phyloP scores from a whole-genome alignment of 1,140 invertebrate species.

The Drosophila leontia region DNA sequence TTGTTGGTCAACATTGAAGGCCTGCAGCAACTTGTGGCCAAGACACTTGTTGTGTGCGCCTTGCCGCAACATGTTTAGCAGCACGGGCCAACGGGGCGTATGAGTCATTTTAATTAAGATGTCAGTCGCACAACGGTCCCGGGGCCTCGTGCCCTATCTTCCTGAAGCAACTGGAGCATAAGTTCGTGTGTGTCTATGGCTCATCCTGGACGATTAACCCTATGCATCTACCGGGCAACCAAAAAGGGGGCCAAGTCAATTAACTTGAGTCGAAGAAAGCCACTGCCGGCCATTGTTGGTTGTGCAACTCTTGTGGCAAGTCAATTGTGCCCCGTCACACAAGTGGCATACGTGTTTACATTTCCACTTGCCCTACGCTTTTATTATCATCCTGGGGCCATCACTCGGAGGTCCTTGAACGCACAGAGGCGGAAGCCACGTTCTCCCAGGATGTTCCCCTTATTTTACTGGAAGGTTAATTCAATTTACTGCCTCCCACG shows the following conservation, averaged over 20 bases:
- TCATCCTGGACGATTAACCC: constrained; percentile 59
- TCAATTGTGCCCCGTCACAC: constrained; percentile 58
- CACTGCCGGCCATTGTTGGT: constrained; percentile 21
- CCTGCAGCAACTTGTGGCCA: constrained; percentile 28
- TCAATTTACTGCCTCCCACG: constrained; percentile 61
- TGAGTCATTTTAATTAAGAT: constrained; percentile 74
- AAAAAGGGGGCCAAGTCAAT: constrained; percentile 53
- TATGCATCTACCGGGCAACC: constrained; percentile 38
- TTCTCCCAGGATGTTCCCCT: not conserved
- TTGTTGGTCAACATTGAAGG: not conserved
- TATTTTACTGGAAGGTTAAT: constrained; percentile 41
- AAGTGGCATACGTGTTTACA: constrained; percentile 65
- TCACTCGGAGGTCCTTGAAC: constrained; percentile 15
- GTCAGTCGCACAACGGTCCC: constrained; percentile 35
- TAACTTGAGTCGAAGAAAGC: constrained; percentile 52
- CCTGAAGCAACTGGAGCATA: constrained; percentile 46
- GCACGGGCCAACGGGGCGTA: constrained; percentile 10
- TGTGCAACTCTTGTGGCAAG: constrained; percentile 31
- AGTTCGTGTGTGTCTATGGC: not conserved
- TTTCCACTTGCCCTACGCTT: constrained; percentile 42
- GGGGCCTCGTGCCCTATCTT: constrained; percentile 62
- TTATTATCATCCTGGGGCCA: constrained; percentile 55
- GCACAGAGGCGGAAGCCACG: constrained; percentile 63
- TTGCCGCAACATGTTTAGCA: constrained; percentile 26
- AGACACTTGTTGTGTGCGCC: constrained; percentile 73